Base-by-base conservation (phyloP, 2,113 vertebrate species). In the Leptobrachium ailaonicum region DNA sequence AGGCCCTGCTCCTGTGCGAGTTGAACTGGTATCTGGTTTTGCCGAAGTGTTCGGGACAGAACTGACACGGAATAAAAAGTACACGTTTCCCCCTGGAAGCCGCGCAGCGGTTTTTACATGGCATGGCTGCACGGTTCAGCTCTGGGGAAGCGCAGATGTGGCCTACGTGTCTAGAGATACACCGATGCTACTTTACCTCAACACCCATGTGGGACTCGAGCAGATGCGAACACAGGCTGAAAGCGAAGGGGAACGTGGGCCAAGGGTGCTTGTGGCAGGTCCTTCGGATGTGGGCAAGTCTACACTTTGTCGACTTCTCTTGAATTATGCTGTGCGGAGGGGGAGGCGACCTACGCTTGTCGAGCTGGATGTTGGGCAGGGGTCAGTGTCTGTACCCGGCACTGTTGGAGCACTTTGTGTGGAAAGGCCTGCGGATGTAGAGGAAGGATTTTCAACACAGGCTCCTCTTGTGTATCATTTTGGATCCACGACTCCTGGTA, bases 381-480 rank as follows among this genome's bases (percentile, higher is more conserved):
- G 97, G 77, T 95, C 95, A 1, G 95, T 99, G 82, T 98, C 97
- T 54, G 95, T 99, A 13, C 97, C 98, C 0, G 98, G 98, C 12
- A 99, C 98, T 0, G 95, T 99, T 88, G 95, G 96, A 0, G 96
- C 97, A 0, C 92, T 99, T 58, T 98, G 96, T 84, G 97, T 99
- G 2, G 98, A 99, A 84, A 92, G 97, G 8, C 97, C 98, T 0
- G 98, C 97, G 0, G 97, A 99, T 0, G 96, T 98, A 41, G 98
- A 99, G 86, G 97, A 99, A 83, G 97, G 97, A 4, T 99, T 98
- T 87, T 98, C 96, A 0, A 95, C 99, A 32, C 98, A 99, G 89
- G 98, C 97, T n/a, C 98, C 98, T 0, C 89, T 99, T 4, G 96
- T 99, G 4, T 99, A 97, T 85, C 98, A 99, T 88, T 99, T 99